Evolutionary conservation across 2,113 vertebrate genomes (phyloP).

Genomic region (Oceanites oceanicus): DNA sequence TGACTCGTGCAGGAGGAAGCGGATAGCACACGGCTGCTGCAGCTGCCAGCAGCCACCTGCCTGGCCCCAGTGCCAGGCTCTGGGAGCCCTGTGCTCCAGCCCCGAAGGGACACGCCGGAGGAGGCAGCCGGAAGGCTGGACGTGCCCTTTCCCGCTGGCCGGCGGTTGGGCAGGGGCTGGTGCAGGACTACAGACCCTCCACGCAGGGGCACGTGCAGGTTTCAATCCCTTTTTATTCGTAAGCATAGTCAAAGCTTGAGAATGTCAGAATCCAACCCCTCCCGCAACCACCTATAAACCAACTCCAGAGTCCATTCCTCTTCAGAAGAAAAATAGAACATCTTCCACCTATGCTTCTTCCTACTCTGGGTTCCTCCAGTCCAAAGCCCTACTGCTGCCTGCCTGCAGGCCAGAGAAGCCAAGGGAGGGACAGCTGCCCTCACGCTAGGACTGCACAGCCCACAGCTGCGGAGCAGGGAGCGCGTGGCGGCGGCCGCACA

Average conservation of each 20-base stretch:
- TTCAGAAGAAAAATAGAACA: slow-evolving; percentile 30
- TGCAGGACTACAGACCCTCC: rapidly evolving
- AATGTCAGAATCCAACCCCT: not conserved
- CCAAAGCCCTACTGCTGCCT: not conserved
- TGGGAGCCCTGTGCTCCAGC: rapidly evolving
- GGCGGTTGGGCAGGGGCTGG: not conserved
- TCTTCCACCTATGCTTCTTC: not conserved
- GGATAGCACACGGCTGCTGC: rapidly evolving
- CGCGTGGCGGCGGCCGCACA: too few species aligned
- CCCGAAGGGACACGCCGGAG: too few species aligned
- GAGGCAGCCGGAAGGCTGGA: too few species aligned
- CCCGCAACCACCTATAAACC: not conserved
- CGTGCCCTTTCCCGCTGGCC: rapidly evolving
- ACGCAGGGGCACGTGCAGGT: not conserved
- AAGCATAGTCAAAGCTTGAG: slow-evolving; percentile 36
- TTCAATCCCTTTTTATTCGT: slow-evolving; percentile 50
- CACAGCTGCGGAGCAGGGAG: rapidly evolving
- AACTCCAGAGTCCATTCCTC: not conserved
- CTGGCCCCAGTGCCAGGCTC: rapidly evolving
- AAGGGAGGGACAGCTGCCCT: not conserved
- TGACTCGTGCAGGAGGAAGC: not conserved
- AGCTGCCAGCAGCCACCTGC: not conserved
- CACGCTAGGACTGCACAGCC: not conserved
- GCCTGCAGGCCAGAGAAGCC: not conserved
- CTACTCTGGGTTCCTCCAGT: not conserved